Base-by-base conservation (phyloP, 30 jellyfish, hydroid and myxozoan species). In the Hydractinia symbiolongicarpus region DNA sequence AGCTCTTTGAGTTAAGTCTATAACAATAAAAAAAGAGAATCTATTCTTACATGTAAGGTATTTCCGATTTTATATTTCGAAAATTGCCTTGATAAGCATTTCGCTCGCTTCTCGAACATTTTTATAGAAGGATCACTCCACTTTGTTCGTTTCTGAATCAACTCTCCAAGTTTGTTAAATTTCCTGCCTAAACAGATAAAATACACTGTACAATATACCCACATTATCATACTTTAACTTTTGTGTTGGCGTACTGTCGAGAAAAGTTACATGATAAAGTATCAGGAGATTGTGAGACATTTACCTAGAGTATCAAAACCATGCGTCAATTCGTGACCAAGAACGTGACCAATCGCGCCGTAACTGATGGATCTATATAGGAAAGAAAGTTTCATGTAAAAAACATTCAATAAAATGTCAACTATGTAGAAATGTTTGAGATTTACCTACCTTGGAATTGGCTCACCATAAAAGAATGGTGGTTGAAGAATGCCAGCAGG, bases 401-500 rank as follows among this genome's bases (percentile, higher is more conserved):
- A 7, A 64, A 44, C 19, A 13, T 64, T 4, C 19, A 64, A n/a
- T 13, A 6, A 30, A 30, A 30, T 30, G 44, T 30, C 44, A 30
- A 58, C 19, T 58, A 11, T 13, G 69, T 16, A 58, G 69, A 11
- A 13, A 58, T 58, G 15, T 58, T 58, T 58, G 17, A 58, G 69
- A 58, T 58, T 58, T 58, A 2, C 44, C 44, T 30, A 93, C 98
- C 98, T 93, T 71, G 98, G 98, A 6, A 88, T 76, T 5, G 98
- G 98, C 55, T 88, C 95, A 5, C 95, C 97, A 57, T 94, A 94
- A 80, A 94, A 94, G 82, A 94, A 94, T 7, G 99, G 99, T 21
- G 96, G 87, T 55, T 89, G 97, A 64, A 94, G 84, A 76, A 94
- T 94, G 4, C 99, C 99, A 78, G 99, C 92, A 5, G 99, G 99